Evolutionary conservation across 2,888 invertebrate genomes (phyloP), one percentile per base, ranked within the genome.

Genomic region (Orthosia gracilis): DNA sequence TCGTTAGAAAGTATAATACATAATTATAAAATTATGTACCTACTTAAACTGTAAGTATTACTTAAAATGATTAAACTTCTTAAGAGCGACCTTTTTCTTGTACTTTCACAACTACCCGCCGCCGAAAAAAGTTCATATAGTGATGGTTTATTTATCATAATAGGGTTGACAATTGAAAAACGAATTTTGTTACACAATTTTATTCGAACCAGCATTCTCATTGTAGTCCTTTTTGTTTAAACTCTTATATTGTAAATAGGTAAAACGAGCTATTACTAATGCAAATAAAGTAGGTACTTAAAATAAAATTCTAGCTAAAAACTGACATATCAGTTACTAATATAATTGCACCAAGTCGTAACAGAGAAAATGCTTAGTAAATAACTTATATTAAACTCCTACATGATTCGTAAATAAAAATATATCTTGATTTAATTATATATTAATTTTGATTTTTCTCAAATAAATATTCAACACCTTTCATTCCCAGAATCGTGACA

Each of bases 311-410:
- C 89, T 89, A 88, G 89, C 86, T 90, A 90, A 88, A 58, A 89
- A 90, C 91, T 90, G 89, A 92, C 88, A 88, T 31, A 87, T 90
- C 92, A 92, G 89, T 89, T 88, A 88, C 89, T 91, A 92, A 91
- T 82, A 89, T 93, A 95, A 96, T 95, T 95, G 95, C 96, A 95
- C 95, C 95, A 91, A 92, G 87, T 91, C 88, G 79, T 92, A 92
- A 93, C 91, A 91, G 84, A 87, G 85, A 91, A 94, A 94, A 94
- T 94, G 93, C 94, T 93, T 94, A 91, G 88, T 81, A 90, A 82
- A 87, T 85, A 92, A 89, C 87, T 90, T 90, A 92, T 73, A 78
- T 86, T 87, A 85, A 75, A 83, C 80, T 78, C 76, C 77, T 76
- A 72, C 78, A 87, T 80, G 87, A 84, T 86, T 89, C 89, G 89